Conservation (phyloP, 2,113 vertebrate genomes). For the Anseranas semipalmata region DNA sequence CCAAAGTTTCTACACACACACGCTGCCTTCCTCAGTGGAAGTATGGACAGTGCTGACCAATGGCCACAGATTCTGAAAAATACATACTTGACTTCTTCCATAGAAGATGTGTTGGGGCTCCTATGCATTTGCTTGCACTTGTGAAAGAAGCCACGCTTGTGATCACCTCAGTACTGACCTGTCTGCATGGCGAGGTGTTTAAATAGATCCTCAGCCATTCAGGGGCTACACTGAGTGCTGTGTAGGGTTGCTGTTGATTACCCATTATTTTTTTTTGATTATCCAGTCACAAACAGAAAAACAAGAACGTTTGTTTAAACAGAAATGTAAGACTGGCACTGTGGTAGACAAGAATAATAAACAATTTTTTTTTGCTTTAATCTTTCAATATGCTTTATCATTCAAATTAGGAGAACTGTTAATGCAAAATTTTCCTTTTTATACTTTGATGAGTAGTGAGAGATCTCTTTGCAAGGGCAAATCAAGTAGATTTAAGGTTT, state of each 20-base stretch:
- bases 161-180: neutral
- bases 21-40: neutral
- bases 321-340: slow-evolving; percentile 10
- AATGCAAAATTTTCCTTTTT: slow-evolving; percentile 21
- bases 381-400: neutral
- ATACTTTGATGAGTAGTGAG: neutral
- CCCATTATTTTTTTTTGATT: neutral
- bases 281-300: slow-evolving; percentile 26
- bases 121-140: neutral
- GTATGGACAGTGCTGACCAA: accelerated
- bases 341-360: slow-evolving; percentile 13
- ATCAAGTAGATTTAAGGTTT: neutral
- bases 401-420: neutral
- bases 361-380: slow-evolving; percentile 28
- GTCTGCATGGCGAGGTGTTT: neutral
- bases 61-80: neutral
- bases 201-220: neutral
- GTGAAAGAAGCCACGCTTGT: neutral
- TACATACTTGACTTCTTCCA: accelerated
- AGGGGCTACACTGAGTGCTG: neutral
- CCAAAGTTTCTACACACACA: neutral
- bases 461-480: slow-evolving; percentile 5
- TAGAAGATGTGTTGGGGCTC: neutral
- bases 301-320: slow-evolving; percentile 38
- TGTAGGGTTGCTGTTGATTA: neutral